phyloP scores from a whole-genome alignment of 37 sponge, comb jelly and placozoan genomes.

The Eunapius fragilis region DNA sequence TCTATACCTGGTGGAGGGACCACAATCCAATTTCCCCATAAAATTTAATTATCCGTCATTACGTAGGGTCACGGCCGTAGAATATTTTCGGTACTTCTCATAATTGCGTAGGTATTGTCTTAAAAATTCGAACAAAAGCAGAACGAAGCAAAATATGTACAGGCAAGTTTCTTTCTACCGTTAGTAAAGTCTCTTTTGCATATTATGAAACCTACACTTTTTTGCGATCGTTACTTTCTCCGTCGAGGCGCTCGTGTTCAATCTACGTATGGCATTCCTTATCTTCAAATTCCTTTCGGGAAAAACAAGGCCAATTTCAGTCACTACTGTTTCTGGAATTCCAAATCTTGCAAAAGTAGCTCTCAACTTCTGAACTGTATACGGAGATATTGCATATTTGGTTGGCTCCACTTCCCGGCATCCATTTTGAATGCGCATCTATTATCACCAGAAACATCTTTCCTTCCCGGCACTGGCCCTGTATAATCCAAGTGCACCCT shows the following conservation, averaged over 20 bases:
- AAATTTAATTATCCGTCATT: background rate
- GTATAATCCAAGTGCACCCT: conserved; percentile 36
- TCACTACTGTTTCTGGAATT: conserved; percentile 27
- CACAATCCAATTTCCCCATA: background rate
- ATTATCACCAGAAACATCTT: conserved; percentile 41
- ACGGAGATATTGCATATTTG: conserved; percentile 1
- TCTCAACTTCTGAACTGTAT: conserved; percentile 19
- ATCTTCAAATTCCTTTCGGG: conserved; percentile 5
- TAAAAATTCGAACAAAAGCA: too few species aligned
- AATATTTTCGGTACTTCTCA: too few species aligned
- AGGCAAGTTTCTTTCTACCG: too few species aligned
- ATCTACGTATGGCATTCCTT: too few species aligned
- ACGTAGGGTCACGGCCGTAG: too few species aligned
- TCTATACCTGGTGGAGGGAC: background rate
- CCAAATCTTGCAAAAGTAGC: conserved; percentile 32
- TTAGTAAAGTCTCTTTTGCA: too few species aligned
- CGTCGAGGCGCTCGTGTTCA: too few species aligned
- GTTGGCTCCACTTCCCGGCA: conserved; percentile 12
- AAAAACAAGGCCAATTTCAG: conserved; percentile 26
- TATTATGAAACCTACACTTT: too few species aligned
- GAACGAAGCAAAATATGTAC: too few species aligned
- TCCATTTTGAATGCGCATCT: conserved; percentile 44
- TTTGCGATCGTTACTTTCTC: too few species aligned
- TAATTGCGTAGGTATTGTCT: too few species aligned
- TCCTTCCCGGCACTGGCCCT: conserved; percentile 27